Conservation (phyloP, 2,888 invertebrate species). For the Ephialtes manifestator region DNA sequence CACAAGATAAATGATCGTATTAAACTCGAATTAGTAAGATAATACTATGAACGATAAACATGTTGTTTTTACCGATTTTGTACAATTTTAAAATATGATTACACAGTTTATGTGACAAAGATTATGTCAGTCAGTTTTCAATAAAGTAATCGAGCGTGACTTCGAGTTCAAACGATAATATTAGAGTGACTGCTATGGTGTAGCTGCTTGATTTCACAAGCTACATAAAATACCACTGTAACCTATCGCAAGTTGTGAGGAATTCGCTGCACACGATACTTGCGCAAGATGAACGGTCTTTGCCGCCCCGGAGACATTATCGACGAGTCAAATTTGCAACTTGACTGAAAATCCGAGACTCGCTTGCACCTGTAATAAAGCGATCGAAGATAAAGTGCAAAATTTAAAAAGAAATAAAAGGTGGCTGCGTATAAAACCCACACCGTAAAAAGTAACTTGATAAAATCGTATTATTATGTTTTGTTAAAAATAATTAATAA, state of each 20-base stretch:
- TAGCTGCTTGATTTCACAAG: not conserved
- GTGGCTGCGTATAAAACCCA: not conserved
- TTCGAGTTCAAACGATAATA: slow-evolving; percentile 16
- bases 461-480: no score
- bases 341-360: not conserved
- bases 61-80: not conserved
- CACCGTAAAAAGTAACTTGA: no score
- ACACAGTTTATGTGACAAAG: not conserved
- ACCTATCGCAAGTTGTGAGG: slow-evolving; percentile 8
- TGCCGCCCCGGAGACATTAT: not conserved
- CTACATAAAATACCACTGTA: not conserved
- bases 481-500: no score
- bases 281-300: slow-evolving; percentile 30
- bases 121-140: not conserved
- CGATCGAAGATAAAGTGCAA: not conserved
- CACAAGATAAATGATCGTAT: not conserved
- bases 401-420: not conserved
- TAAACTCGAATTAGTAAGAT: slow-evolving; percentile 6
- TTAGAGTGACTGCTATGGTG: not conserved
- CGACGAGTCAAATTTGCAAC: slow-evolving; percentile 12
- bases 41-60: not conserved
- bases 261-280: slow-evolving; percentile 53
- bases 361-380: not conserved
- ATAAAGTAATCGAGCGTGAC: slow-evolving; percentile 22
- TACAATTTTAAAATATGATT: not conserved